Base-by-base conservation (phyloP, 2,888 invertebrate genomes). In the Malthinus flaveolus region DNA sequence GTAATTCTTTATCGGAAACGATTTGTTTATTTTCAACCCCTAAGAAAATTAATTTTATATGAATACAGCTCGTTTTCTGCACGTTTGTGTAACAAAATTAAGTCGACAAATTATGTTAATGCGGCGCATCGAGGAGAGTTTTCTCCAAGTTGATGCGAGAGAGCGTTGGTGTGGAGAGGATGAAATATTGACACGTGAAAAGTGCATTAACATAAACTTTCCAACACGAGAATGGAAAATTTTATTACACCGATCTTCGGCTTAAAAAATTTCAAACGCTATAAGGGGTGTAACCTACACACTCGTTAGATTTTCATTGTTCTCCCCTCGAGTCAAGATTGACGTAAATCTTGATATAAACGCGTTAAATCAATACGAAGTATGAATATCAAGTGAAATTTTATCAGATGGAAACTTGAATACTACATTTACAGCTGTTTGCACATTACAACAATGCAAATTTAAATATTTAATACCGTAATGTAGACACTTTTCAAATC, bases 331-430 rank as follows among this genome's bases (percentile, higher is more conserved):
- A 57, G 47, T 37, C 44, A 59, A 64, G 66, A 68, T 66, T 68
- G 68, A 67, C 70, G 61, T 65, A 68, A 68, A 70, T 70, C 70
- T 68, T 62, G 70, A 70, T 70, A 68, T 62, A 61, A 63, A 62
- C 62, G 64, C 66, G 59, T 63, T 65, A 67, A 71, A 71, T 70
- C 70, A 70, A 70, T 70, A 66, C 66, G 62, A 61, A 61, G 69
- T 68, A 70, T 71, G 70, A 71, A 71, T 71, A 70, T 66, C 69
- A 69, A 66, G 59, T 62, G 55, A 59, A 35, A 51, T 62, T 62
- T 69, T 69, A 69, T 69, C 71, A 60, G 64, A 64, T 62, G 56
- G 46, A 57, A 47, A 56, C 61, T 62, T 47, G 50, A 56, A 62
- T 62, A 59, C 59, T 56, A 62, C 52, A 62, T 62, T 60, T 58